Evolutionary conservation across 2,888 invertebrate genomes (phyloP), one percentile per base, ranked within the genome.

Genomic region (Calameuta pallipes): DNA sequence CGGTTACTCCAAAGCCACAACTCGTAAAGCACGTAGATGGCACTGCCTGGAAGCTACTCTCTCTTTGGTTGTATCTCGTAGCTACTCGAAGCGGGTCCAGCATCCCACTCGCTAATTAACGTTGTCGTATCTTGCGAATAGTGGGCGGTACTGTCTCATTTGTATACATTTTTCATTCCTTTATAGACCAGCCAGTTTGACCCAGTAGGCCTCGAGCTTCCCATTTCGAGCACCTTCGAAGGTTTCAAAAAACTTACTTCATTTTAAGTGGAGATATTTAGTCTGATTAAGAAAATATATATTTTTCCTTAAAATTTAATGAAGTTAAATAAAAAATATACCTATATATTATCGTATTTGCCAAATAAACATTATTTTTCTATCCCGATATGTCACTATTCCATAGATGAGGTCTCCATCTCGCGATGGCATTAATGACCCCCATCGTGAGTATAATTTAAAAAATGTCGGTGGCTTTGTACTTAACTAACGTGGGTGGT

Each of bases 361-460:
- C 23, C 23, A 56, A 56, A 56, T 30, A 56, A 41, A 56, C 11
- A 34, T 56, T 56, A 68, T 23, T 15, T 15, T 56, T 75, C 13
- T 31, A n/a, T 33, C 15, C 34, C 23, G 23, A 41, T 33, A 23
- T 15, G 15, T 35, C 34, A 36, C 71, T 36, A 73, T 69, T 69
- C 41, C 76, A 78, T 82, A 79, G 79, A 78, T 78, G 76, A 80
- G 78, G 71, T 80, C 78, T 79, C 78, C 75, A 80, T 82, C 74
- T 76, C 36, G 73, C 69, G 74, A 75, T 76, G 79, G 77, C 76
- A 81, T 83, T 81, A 83, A 82, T 80, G 75, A 73, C 74, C 69
- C 73, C 80, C 79, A 83, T 81, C 78, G 80, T 30, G 37, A 71
- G 74, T 77, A 74, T 80, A 80, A 71, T 82, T 83, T 80, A 81